Evolutionary conservation across 1,140 invertebrate genomes (phyloP).

Genomic region (Nebria ingens): DNA sequence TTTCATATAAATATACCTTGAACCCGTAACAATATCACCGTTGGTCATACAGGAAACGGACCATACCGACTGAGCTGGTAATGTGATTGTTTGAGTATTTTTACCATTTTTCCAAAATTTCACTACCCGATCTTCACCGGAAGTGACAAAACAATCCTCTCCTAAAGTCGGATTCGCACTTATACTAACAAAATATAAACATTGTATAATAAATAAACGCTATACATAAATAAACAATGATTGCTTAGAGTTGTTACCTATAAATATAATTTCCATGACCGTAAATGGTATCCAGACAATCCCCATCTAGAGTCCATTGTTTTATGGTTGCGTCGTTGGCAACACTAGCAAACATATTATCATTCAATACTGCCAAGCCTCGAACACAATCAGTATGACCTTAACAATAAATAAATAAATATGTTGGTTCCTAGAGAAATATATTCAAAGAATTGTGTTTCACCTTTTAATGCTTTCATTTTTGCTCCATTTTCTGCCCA

Average conservation of each 20-base stretch:
- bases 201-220: neutral
- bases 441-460: conserved; percentile 11
- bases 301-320: conserved; percentile 69
- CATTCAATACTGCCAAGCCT: conserved; percentile 55
- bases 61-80: conserved; percentile 87
- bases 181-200: conserved; percentile 36
- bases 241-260: conserved; percentile 35
- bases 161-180: conserved; percentile 46
- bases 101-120: conserved; percentile 64
- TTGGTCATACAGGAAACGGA: conserved; percentile 67
- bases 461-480: conserved; percentile 41
- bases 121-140: conserved; percentile 81
- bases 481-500: conserved; percentile 56
- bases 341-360: conserved; percentile 60
- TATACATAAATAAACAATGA: neutral
- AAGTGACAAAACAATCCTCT: conserved; percentile 55
- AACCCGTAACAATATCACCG: conserved; percentile 82
- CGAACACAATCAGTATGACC: conserved; percentile 89
- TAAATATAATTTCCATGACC: conserved; percentile 77
- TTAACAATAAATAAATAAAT: conserved; percentile 35
- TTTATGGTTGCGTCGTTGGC: conserved; percentile 82
- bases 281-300: conserved; percentile 65
- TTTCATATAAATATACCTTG: conserved; percentile 40
- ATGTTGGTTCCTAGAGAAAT: conserved; percentile 11
- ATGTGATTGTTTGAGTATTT: conserved; percentile 57